Evolutionary conservation across 2,113 vertebrate species (phyloP).

Genomic region (Coturnix japonica): DNA sequence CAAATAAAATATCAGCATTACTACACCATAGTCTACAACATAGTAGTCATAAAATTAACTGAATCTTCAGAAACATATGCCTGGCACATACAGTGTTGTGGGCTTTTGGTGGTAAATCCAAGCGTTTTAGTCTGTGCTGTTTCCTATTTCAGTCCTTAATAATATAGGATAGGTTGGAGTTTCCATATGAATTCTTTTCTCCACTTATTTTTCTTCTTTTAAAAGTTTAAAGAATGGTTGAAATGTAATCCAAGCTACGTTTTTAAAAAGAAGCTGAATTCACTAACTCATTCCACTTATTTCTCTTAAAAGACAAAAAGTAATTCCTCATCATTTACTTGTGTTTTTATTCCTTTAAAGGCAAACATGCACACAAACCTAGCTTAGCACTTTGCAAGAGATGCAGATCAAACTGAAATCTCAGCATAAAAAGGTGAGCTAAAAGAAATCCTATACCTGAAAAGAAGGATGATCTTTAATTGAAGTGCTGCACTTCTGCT

Average conservation of each 20-base stretch:
- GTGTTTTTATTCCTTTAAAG: slow-evolving; percentile 1
- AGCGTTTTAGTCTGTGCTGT: slow-evolving; percentile 68
- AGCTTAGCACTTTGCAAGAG: not conserved
- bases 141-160: slow-evolving; percentile 75
- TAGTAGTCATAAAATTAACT: slow-evolving; percentile 29
- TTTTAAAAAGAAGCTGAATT: slow-evolving; percentile 63
- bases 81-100: slow-evolving; percentile 56
- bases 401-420: not conserved
- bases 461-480: not conserved
- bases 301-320: slow-evolving; percentile 57
- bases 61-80: slow-evolving; percentile 52
- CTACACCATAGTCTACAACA: not conserved
- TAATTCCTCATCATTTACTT: slow-evolving; percentile 47
- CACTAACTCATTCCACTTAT: slow-evolving; percentile 49
- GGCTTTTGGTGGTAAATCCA: slow-evolving; percentile 58
- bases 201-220: not conserved
- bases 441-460: not conserved
- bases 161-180: slow-evolving; percentile 49
- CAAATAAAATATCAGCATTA: not conserved
- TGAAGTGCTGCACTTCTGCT: not conserved
- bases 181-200: slow-evolving; percentile 1
- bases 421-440: not conserved
- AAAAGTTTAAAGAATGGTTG: slow-evolving; percentile 53
- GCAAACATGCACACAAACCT: not conserved
- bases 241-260: slow-evolving; percentile 65